Base-by-base conservation (phyloP, 2,113 vertebrate genomes). In the Arothron firmamentum region DNA sequence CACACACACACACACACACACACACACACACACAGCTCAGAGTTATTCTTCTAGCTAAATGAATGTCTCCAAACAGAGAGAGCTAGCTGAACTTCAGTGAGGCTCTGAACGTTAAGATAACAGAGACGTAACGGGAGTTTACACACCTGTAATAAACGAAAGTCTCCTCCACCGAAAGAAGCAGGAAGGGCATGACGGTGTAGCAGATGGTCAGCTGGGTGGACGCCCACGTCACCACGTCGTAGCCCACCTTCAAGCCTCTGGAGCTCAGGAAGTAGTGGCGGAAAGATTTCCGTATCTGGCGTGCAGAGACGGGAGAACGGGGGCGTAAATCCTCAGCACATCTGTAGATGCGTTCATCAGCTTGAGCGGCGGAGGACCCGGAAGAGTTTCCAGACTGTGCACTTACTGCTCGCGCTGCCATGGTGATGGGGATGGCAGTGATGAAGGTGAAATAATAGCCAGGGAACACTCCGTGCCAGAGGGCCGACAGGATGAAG, bases 391-490 rank as follows among this genome's bases (percentile, higher is more conserved):
- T 9, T 38, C 11, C 34, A 1, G 1, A 10, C 34, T 38, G 34
- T 1, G 34, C 34, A 93, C 96, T 91, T 87, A 98, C 97, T 80
- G 88, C 87, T 83, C 95, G 92, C 69, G 96, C 93, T 58, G 94
- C 91, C 1, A 94, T 67, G 3, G 94, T 97, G 86, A 98, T 88
- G 41, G 94, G 93, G 83, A 95, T 93, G 80, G 92, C 95, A 55
- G 96, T 97, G 86, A 98, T 80, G 88, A 98, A 98, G 4, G 96
- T 96, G 72, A 98, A 98, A 81, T 98, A 99, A 88, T 99, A 99
- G 68, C 97, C 97, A 13, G 97, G 97, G 81, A 98, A 98, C 82
- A 98, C 91, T 13, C 96, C 97, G 17, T 99, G 96, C 97, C 97
- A 98, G 70, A 98, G 60, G 18, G 96, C 96, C 0, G 97, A 99